Evolutionary conservation across 1,140 invertebrate species (phyloP).

Genomic region (Hormaphis cornu): DNA sequence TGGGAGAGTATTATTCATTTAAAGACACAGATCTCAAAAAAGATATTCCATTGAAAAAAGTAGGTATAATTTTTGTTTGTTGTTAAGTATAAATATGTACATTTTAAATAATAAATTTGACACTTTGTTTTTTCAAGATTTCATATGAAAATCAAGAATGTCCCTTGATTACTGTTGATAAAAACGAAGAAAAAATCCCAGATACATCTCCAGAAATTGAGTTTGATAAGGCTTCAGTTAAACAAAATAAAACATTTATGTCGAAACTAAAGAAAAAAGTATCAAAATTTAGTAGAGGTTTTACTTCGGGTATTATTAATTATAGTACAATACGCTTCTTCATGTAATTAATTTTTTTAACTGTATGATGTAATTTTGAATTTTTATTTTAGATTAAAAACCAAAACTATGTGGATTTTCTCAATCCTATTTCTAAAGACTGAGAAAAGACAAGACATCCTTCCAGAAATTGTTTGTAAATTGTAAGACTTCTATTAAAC

Average conservation of each 20-base stretch:
- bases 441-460: too few species aligned
- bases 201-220: not conserved
- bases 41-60: not conserved
- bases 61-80: too few species aligned
- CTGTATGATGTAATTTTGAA: too few species aligned
- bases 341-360: not conserved
- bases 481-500: too few species aligned
- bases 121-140: not conserved
- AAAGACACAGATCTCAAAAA: not conserved
- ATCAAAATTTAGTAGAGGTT: not conserved
- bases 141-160: not conserved
- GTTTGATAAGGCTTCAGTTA: not conserved
- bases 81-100: too few species aligned
- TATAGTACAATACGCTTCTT: too few species aligned
- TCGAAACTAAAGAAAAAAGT: conserved; percentile 13
- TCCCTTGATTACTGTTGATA: not conserved
- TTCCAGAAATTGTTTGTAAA: too few species aligned
- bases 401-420: too few species aligned
- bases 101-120: not conserved
- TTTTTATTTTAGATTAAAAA: too few species aligned
- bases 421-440: too few species aligned
- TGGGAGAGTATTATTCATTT: not conserved
- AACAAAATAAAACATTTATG: conserved; percentile 7
- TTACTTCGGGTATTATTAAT: not conserved
- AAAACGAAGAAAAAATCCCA: not conserved